These are phyloP conservation scores for Tragelaphus scriptus DNA, from an alignment of 2,113 vertebrate species.

Conservation along the genomic window DNA sequence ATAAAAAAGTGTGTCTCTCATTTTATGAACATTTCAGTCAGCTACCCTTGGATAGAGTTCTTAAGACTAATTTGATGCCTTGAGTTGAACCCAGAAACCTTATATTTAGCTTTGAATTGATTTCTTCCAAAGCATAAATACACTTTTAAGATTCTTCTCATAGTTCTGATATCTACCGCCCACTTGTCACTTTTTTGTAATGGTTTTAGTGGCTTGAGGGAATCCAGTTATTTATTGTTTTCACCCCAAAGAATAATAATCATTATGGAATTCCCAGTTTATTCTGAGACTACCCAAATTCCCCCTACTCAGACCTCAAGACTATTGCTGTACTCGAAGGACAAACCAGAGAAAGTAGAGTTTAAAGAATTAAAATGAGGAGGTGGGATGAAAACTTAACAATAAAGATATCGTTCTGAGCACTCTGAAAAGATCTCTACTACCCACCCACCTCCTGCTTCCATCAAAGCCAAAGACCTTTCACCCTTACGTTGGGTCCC, in stretches of 20 bases:
- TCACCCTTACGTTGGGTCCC: neutral
- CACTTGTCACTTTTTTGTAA: neutral
- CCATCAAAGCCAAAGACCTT: neutral
- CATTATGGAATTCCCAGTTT: neutral
- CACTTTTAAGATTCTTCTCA: conserved; percentile 19
- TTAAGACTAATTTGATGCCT: neutral
- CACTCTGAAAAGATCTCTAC: neutral
- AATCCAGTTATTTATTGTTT: neutral
- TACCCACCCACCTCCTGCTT: neutral
- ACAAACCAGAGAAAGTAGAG: neutral
- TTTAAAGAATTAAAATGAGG: neutral
- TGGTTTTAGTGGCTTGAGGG: neutral
- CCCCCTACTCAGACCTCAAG: neutral
- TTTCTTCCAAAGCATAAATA: conserved; percentile 2
- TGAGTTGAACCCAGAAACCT: neutral
- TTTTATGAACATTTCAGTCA: neutral
- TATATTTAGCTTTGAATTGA: neutral
- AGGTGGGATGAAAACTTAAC: neutral
- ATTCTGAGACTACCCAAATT: neutral
- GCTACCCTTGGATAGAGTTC: neutral
- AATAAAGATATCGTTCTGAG: neutral
- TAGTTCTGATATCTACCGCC: neutral
- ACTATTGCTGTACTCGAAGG: neutral
- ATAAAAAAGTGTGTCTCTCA: neutral
- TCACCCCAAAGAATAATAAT: neutral